These are phyloP conservation scores for Puffinus mauretanicus DNA, from an alignment of 2,113 vertebrate genomes.

Conservation along the genomic window DNA sequence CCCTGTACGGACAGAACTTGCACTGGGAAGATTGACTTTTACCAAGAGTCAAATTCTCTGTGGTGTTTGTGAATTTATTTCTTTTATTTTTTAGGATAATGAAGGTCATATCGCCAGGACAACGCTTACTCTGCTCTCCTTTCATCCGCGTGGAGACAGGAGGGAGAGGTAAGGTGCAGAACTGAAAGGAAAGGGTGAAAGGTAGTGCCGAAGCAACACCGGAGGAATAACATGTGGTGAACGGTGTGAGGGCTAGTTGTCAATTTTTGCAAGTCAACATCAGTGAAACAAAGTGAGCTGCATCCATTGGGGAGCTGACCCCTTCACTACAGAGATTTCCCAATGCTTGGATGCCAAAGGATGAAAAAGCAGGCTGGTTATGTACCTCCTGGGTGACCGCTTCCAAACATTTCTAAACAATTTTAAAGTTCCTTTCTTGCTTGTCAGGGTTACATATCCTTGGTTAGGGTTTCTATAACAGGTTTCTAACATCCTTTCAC, in stretches of 20 bases:
- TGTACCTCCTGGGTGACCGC: not conserved
- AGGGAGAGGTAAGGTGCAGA: not conserved
- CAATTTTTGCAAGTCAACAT: not conserved
- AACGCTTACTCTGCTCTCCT: not conserved
- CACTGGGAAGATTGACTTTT: not conserved
- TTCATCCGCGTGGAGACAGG: fast-evolving
- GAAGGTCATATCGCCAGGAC: not conserved
- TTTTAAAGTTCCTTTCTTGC: not conserved
- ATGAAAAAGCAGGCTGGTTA: not conserved
- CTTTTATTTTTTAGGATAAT: not conserved
- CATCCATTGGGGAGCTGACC: not conserved
- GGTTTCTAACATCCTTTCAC: not conserved
- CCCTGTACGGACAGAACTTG: not conserved
- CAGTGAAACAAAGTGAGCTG: not conserved
- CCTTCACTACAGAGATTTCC: not conserved
- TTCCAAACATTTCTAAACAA: not conserved
- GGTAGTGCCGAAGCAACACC: not conserved
- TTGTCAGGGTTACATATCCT: not conserved
- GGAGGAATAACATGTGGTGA: not conserved
- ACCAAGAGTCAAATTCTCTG: not conserved
- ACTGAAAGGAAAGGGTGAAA: not conserved
- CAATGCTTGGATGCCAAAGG: not conserved
- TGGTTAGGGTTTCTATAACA: not conserved
- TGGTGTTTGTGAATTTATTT: not conserved
- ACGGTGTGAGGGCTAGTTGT: not conserved